Percentiles rank a stretch among this genome's conserved stretches.
Evolutionary conservation across 2,888 invertebrate species (phyloP).

Genomic region (Hofmannophila pseudospretella): DNA sequence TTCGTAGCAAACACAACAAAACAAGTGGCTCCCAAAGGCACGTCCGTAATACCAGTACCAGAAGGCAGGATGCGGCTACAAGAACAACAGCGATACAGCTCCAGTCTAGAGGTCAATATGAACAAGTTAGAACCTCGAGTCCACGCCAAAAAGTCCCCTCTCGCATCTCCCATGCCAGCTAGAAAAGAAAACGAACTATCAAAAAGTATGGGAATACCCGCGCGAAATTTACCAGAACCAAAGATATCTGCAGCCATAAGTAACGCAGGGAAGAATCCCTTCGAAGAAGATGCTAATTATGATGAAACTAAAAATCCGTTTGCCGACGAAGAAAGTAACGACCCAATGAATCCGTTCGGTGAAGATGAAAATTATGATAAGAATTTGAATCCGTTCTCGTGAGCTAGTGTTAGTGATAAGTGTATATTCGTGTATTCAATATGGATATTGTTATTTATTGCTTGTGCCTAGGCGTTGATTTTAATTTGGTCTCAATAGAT

Average conservation of each 20-base stretch:
- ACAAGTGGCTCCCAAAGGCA: conserved; percentile 49
- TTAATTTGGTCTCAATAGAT: too few relatives aligned
- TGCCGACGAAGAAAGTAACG: conserved; percentile 66
- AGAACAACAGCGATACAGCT: conserved; percentile 75
- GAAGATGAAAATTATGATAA: conserved; percentile 83
- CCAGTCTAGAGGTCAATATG: conserved; percentile 80
- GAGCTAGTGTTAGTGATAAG: conserved; percentile 20
- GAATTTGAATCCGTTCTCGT: conserved; percentile 85
- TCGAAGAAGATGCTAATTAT: conserved; percentile 68
- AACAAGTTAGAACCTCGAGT: conserved; percentile 43
- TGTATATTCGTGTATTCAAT: neutral
- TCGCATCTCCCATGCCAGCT: conserved; percentile 27
- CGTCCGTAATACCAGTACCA: conserved; percentile 66
- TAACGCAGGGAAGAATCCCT: conserved; percentile 51
- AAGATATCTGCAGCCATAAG: conserved; percentile 40
- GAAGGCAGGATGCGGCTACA: conserved; percentile 78
- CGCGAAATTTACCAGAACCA: too few relatives aligned
- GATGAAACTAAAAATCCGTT: conserved; percentile 83
- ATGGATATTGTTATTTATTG: neutral
- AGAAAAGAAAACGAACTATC: conserved; percentile 27
- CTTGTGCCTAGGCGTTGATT: too few relatives aligned
- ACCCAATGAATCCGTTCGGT: conserved; percentile 75
- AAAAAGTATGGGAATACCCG: too few relatives aligned
- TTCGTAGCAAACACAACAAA: conserved; percentile 48
- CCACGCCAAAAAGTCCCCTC: conserved; percentile 29